Conservation (phyloP, 2,888 invertebrate genomes). For the Drosophila prostipennis region DNA sequence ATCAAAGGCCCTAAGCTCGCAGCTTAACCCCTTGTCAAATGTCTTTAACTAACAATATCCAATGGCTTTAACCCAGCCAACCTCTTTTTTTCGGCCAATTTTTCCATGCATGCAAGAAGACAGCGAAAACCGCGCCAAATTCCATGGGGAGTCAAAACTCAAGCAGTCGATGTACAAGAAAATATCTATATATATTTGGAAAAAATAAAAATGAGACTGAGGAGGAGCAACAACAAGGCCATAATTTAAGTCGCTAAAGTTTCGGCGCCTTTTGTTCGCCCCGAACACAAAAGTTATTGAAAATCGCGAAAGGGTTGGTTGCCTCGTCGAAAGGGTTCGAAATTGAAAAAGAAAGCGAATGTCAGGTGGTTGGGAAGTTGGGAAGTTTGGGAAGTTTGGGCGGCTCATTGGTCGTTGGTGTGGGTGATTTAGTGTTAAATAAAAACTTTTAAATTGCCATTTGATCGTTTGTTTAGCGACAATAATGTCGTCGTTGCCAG, state of each 20-base stretch:
- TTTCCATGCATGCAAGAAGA: slow-evolving; percentile 68
- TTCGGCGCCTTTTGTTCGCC: slow-evolving; percentile 74
- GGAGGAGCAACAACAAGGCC: slow-evolving; percentile 63
- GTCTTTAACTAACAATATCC: slow-evolving; percentile 42
- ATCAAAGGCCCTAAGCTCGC: slow-evolving; percentile 10
- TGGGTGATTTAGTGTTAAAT: slow-evolving; percentile 81
- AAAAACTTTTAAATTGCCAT: slow-evolving; percentile 83
- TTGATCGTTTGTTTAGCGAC: slow-evolving; percentile 84
- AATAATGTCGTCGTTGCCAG: slow-evolving; percentile 75
- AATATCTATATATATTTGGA: neutral
- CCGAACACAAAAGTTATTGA: slow-evolving; percentile 70
- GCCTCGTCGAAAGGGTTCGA: slow-evolving; percentile 62
- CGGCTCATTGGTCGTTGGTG: slow-evolving; percentile 44
- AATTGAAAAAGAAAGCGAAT: slow-evolving; percentile 75
- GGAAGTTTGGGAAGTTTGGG: neutral
- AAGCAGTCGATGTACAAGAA: slow-evolving; percentile 35
- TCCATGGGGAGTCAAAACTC: slow-evolving; percentile 68
- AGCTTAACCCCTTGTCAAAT: slow-evolving; percentile 37
- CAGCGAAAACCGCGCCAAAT: slow-evolving; percentile 44
- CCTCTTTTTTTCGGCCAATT: slow-evolving; percentile 18
- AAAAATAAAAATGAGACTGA: neutral
- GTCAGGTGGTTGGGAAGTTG: slow-evolving; percentile 57
- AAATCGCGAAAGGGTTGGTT: slow-evolving; percentile 72
- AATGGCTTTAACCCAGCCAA: slow-evolving; percentile 8
- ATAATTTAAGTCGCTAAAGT: slow-evolving; percentile 76